Conservation (phyloP, 2,113 vertebrate genomes). For the Bubo bubo region DNA sequence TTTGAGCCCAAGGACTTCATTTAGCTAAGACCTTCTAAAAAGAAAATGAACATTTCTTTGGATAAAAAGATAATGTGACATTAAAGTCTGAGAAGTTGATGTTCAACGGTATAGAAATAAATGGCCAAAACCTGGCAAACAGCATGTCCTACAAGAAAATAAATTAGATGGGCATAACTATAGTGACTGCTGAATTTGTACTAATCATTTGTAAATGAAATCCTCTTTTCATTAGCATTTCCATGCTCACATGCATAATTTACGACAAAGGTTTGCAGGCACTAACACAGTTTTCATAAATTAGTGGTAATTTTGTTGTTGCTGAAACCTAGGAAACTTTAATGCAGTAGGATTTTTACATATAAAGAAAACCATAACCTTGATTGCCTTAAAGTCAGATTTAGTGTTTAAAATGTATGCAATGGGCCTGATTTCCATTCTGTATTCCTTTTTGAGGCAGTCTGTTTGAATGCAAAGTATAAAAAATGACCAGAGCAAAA, state of each 20-base stretch:
- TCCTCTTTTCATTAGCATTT: conserved; percentile 71
- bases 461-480: neutral
- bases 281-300: conserved; percentile 61
- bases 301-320: conserved; percentile 62
- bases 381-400: conserved; percentile 16
- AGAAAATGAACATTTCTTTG: neutral
- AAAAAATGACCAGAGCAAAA: neutral
- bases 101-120: neutral
- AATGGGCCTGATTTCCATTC: neutral
- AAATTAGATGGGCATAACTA: conserved; percentile 38
- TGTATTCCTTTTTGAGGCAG: neutral
- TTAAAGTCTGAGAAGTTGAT: neutral
- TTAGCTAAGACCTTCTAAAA: neutral
- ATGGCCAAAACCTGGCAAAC: conserved; percentile 33
- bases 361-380: conserved; percentile 16
- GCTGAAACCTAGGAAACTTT: conserved; percentile 35
- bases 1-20: neutral
- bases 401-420: neutral
- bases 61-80: neutral
- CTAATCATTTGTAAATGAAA: conserved; percentile 69
- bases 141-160: conserved; percentile 46
- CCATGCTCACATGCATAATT: conserved; percentile 62
- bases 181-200: conserved; percentile 62
- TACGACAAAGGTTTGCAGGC: conserved; percentile 55
- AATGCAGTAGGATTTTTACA: conserved; percentile 22